A percentile compares a stretch with the other conserved stretches of the same genome.
phyloP scores from a whole-genome alignment of 2,797 vertebrate species.

The Phrynocephalus guinanensis region DNA sequence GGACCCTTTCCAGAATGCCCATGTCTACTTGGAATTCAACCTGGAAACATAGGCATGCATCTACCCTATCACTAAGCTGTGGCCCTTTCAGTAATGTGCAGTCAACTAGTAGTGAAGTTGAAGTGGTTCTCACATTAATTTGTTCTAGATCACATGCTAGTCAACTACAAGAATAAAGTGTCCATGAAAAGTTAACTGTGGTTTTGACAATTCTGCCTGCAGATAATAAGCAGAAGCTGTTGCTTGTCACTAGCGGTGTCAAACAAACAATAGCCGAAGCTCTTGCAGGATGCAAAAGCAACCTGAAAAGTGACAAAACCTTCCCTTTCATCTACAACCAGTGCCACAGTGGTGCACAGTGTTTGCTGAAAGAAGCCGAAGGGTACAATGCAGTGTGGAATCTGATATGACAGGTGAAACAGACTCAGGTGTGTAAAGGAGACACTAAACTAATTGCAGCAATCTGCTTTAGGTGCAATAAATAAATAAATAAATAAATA shows the following conservation, averaged over 20 bases:
- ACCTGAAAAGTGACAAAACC: not conserved
- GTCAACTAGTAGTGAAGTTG: no score
- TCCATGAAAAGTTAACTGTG: not conserved
- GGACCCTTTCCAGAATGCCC: no score
- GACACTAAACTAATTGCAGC: not conserved
- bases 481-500: no score
- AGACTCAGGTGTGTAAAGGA: not conserved
- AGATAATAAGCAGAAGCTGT: not conserved
- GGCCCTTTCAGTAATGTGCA: no score
- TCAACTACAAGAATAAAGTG: not conserved
- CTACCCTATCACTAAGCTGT: no score
- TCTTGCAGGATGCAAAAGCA: not conserved
- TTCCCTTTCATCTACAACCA: not conserved
- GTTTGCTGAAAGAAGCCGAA: slow-evolving; percentile 2
- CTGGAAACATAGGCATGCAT: no score
- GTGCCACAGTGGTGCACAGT: not conserved
- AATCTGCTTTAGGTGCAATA: not conserved
- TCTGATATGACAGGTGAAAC: slow-evolving; percentile 6
- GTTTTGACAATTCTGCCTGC: not conserved
- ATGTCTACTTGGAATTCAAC: no score
- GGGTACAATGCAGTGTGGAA: not conserved
- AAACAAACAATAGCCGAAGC: slow-evolving; percentile 3
- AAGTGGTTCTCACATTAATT: no score
- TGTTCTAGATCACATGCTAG: not conserved
- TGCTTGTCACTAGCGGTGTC: not conserved